Base-by-base conservation (phyloP, 1,140 invertebrate species). In the Achroia grisella region DNA sequence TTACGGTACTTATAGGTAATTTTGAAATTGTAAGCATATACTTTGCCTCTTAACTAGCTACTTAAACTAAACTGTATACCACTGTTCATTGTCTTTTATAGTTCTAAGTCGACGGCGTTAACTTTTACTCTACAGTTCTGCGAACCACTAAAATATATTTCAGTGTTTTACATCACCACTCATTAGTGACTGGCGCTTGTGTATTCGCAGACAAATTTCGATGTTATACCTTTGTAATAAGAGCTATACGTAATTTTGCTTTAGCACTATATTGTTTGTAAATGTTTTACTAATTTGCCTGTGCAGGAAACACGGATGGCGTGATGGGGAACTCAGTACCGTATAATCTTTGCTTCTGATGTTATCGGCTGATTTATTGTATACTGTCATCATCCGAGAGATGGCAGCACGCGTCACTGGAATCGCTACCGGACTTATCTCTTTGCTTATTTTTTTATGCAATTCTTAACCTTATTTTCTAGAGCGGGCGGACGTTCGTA, bases 321-420 rank as follows among this genome's bases (percentile, higher is more conserved):
- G 74, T 82, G 71, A 69, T 76, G 70, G 62, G 66, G 65, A 71
- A 65, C 67, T 65, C 69, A 74, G 55, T 52, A 76, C 70, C 80
- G 77, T 84, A 78, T 84, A 84, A 84, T 84, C 77, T 81, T 65
- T 56, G 65, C 63, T 65, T 83, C 64, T 82, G 80, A 84, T 84
- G 73, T 84, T 84, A 84, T 84, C 80, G 56, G 8, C 72, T 71
- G 80, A 84, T 84, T 84, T 84, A 84, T 82, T 80, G 77, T 73
- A 62, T 56, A 62, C 74, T 79, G 76, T 79, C 77, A 77, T 74
- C 80, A 60, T 51, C 62, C 74, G 64, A 70, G 66, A 84, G 80
- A 78, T 81, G 80, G 76, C 76, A 74, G 73, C 74, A 84, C 72
- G 78, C 76, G 67, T 79, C 76, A 81, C 71, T 72, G 62, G 56